Conservation (phyloP, 2,797 vertebrate genomes). For the Gallinago nigripennis region DNA sequence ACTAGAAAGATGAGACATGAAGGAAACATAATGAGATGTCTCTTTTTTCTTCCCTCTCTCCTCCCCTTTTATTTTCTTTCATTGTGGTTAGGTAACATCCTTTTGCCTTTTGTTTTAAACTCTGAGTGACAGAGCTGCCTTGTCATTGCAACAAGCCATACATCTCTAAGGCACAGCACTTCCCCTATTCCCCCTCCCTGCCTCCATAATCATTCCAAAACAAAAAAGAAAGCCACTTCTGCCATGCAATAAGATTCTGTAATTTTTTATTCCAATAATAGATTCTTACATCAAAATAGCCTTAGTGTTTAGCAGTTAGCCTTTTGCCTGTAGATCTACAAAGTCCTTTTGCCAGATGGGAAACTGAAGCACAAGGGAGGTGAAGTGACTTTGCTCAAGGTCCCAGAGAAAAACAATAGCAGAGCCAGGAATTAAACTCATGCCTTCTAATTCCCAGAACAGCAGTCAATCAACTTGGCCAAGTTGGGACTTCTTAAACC, state of each 20-base stretch:
- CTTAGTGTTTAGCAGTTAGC: neutral
- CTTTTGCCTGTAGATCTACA: neutral
- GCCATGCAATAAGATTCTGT: neutral
- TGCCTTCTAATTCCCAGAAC: neutral
- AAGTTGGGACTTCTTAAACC: neutral
- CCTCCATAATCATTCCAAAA: neutral
- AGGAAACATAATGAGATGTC: neutral
- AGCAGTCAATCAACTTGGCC: neutral
- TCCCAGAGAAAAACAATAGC: neutral
- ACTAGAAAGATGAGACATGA: neutral
- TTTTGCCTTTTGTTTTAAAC: neutral
- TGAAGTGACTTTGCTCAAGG: constrained; percentile 28
- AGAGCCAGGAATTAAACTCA: neutral
- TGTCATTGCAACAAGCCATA: neutral
- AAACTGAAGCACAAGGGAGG: neutral
- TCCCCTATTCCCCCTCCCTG: neutral
- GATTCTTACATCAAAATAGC: neutral
- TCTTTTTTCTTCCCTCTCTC: neutral
- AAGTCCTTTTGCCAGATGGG: neutral
- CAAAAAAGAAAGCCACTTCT: neutral
- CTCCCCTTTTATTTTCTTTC: neutral
- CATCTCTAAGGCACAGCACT: neutral
- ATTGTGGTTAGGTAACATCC: neutral
- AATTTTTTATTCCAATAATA: neutral
- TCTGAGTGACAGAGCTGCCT: neutral